These are phyloP conservation scores for Bradypodion ventrale DNA, from an alignment of 2,797 vertebrate genomes.

Conservation along the genomic window DNA sequence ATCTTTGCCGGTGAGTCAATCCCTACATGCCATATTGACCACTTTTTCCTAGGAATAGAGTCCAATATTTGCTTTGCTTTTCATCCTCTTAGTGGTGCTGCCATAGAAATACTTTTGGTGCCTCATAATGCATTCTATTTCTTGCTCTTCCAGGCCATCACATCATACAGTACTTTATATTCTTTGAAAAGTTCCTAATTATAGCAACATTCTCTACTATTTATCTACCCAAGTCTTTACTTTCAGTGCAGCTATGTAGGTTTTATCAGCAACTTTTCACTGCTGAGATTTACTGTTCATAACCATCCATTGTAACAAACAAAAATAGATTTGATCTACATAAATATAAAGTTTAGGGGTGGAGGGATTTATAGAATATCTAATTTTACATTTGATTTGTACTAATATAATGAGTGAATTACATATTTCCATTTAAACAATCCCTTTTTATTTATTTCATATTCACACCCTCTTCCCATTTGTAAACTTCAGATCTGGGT, in stretches of 20 bases:
- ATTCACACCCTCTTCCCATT: no score
- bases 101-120: neutral
- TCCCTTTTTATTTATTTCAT: neutral
- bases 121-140: neutral
- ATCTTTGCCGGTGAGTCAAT: constrained; percentile 50
- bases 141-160: neutral
- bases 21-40: neutral
- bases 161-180: neutral
- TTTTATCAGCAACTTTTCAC: neutral
- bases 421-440: neutral
- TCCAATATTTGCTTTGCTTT: neutral
- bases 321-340: neutral
- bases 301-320: neutral
- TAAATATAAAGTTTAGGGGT: neutral
- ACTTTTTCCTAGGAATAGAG: neutral
- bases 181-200: neutral
- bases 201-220: neutral
- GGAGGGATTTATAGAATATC: neutral
- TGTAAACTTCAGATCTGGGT: neutral
- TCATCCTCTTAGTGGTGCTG: neutral
- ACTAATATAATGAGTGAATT: neutral
- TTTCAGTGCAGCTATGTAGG: neutral
- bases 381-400: neutral
- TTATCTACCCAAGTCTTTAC: neutral
- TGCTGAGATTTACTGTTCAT: neutral